Evolutionary conservation across 2,888 invertebrate genomes (phyloP), one percentile per base, ranked within the genome.

Genomic region (Galerucella calmariensis): DNA sequence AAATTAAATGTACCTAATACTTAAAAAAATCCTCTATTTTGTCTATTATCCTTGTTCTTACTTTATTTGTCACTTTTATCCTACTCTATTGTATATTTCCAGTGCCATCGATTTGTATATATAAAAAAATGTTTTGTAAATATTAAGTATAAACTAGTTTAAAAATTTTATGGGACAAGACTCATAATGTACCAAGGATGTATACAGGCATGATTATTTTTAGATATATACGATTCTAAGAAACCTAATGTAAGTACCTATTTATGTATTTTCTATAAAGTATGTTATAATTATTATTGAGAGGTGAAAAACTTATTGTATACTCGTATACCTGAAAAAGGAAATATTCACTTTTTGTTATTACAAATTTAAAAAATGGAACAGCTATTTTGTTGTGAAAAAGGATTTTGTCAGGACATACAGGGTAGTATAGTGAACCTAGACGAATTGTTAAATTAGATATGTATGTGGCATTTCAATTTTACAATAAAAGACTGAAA

Each of bases 181-280:
- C 73, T 78, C 79, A 80, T 75, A 83, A 83, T 82, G 84, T 83
- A 85, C 84, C 84, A 83, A 84, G 83, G 81, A 84, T 83, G 85
- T 85, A 85, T 85, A 85, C 85, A 85, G 84, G 84, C 84, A 84
- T 85, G 84, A 84, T 82, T 85, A 85, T 85, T 84, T 79, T 85
- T 84, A 85, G 84, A 85, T 80, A 84, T 82, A 82, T 62, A 65
- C 46, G 59, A 68, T 63, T 65, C 69, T 72, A 68, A 63, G 56
- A 56, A 73, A 62, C 66, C 69, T 75, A 72, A 61, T 72, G 67
- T 75, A 75, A 73, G 69, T 67, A 73, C 72, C 73, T 75, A 75
- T 72, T 69, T 79, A 81, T 77, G 82, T 82, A 82, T 83, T 84
- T 84, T 84, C 82, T 84, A 81, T 81, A 82, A 82, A 83, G 80